Evolutionary conservation across 2,888 invertebrate genomes (phyloP), one percentile per base, ranked within the genome.

Genomic region (Limnephilus marmoratus): DNA sequence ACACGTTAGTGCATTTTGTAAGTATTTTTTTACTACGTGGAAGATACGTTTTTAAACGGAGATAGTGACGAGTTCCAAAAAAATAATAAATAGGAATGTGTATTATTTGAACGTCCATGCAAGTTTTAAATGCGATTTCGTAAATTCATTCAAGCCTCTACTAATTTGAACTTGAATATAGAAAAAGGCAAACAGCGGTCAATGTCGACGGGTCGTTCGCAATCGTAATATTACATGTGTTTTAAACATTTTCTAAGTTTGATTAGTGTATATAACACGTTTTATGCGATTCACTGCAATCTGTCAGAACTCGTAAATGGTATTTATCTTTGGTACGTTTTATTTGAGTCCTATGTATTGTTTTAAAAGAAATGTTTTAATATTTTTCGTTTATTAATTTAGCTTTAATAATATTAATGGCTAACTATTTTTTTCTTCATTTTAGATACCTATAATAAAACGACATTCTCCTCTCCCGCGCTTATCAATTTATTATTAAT

Each of bases 131-230:
- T 0, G 68, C 24, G 24, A 68, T 68, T 68, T 68, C 53, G 53
- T 68, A 49, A 68, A 49, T 34, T n/a, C 29, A 53, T 29, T 87
- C 29, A 24, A 49, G 31, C 87, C 49, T 87, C 31, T 31, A 49
- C 15, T 7, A 18, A 29, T 88, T 89, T 89, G 88, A 89, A 89
- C 88, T 89, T 89, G 88, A 80, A 45, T 37, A 68, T 24, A 34
- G 18, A 41, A 88, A 45, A 53, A 87, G 80, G 18, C 37, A 80
- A 89, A 37, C 81, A 80, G 88, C 88, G 88, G 88, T 89, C 88
- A 89, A 89, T 89, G 88, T 89, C 88, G 80, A n/a, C 88, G 24
- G 81, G 80, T 89, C 80, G 41, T 34, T 80, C 37, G 24, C 29
- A n/a, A 24, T 45, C 53, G 41, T 5, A 7, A 41, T 41, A 68